Evolutionary conservation across 1,140 invertebrate species (phyloP).

Genomic region (Linepithema humile): DNA sequence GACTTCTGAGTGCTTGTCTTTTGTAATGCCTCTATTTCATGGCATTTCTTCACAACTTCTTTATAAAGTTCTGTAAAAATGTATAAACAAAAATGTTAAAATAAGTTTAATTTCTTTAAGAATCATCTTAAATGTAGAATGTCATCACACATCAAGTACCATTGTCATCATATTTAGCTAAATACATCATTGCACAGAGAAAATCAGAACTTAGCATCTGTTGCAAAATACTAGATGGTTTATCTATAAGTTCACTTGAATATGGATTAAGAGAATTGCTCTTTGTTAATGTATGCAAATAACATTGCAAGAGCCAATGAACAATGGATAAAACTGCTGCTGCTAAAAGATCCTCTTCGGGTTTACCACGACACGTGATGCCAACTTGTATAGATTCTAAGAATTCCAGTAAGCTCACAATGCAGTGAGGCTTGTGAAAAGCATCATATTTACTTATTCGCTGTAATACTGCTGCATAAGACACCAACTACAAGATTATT

Average conservation of each 20-base stretch:
- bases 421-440: slow-evolving; percentile 94
- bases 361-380: slow-evolving; percentile 90
- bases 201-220: slow-evolving; percentile 91
- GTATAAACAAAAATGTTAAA: slow-evolving; percentile 34
- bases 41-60: slow-evolving; percentile 90
- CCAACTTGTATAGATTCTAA: slow-evolving; percentile 91
- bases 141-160: slow-evolving; percentile 75
- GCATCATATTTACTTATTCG: slow-evolving; percentile 95
- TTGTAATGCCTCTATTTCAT: slow-evolving; percentile 88
- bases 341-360: slow-evolving; percentile 92
- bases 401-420: slow-evolving; percentile 93
- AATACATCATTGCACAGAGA: slow-evolving; percentile 92
- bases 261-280: slow-evolving; percentile 82
- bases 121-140: not conserved
- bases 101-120: slow-evolving; percentile 34
- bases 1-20: slow-evolving; percentile 86
- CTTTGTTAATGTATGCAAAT: slow-evolving; percentile 86
- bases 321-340: slow-evolving; percentile 90
- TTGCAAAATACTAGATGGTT: slow-evolving; percentile 88
- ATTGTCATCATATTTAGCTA: slow-evolving; percentile 90
- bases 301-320: slow-evolving; percentile 93
- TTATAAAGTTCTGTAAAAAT: slow-evolving; percentile 86
- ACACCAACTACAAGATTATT: slow-evolving; percentile 88
- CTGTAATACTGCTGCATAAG: slow-evolving; percentile 94
- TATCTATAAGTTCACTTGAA: slow-evolving; percentile 88